Conservation (phyloP, 2,888 invertebrate species). For the Synanthedon vespiformis region DNA sequence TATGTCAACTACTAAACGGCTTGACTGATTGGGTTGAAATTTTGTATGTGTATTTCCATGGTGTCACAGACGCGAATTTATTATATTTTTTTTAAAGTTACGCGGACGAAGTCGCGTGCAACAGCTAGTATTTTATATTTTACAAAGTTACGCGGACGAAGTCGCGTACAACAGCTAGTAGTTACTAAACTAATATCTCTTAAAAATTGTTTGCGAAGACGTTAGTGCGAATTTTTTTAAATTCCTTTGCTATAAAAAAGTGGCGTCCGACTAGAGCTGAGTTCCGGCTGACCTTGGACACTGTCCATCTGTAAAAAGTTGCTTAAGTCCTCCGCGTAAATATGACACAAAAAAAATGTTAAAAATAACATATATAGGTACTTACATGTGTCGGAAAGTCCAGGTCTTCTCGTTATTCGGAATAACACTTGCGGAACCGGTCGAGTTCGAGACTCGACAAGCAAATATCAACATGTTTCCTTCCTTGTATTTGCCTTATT, state of each 20-base stretch:
- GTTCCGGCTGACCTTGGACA: slow-evolving; percentile 54
- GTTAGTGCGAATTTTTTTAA: slow-evolving; percentile 11
- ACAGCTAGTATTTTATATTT: no score
- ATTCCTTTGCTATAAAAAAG: slow-evolving; percentile 42
- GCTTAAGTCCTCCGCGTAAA: slow-evolving; percentile 2
- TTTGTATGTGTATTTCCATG: no score
- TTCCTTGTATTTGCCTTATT: slow-evolving; percentile 39
- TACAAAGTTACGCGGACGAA: no score
- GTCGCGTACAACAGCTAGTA: no score
- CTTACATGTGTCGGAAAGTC: slow-evolving; percentile 47
- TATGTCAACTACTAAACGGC: no score
- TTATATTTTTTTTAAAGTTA: no score
- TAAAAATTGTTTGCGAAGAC: neutral
- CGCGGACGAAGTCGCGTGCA: no score
- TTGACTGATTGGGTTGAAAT: no score
- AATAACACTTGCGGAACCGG: slow-evolving; percentile 68
- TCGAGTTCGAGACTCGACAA: slow-evolving; percentile 26
- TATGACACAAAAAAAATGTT: slow-evolving; percentile 18
- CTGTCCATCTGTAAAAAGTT: slow-evolving; percentile 37
- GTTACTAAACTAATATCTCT: no score
- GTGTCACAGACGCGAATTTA: no score
- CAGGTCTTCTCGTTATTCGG: slow-evolving; percentile 61
- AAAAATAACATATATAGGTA: slow-evolving; percentile 20
- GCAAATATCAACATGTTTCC: slow-evolving; percentile 66
- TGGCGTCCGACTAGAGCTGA: slow-evolving; percentile 31